Percentiles rank a stretch among this genome's conserved stretches.
These are phyloP conservation scores for Thaumetopoea pityocampa DNA, from an alignment of 1,140 invertebrate genomes.

Conservation along the genomic window DNA sequence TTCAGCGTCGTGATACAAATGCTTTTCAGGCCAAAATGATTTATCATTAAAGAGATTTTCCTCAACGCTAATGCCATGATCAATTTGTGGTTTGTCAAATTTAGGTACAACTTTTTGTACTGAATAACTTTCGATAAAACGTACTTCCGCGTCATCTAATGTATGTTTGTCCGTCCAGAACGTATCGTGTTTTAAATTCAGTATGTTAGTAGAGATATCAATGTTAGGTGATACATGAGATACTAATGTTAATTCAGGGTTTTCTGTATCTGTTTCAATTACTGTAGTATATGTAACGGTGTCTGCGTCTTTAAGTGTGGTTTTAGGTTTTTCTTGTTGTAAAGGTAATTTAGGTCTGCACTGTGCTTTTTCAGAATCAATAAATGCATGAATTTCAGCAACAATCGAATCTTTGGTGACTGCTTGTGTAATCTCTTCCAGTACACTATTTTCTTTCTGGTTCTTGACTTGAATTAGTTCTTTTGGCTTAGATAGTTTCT, in stretches of 20 bases:
- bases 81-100: slow-evolving; percentile 11
- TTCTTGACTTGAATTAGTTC: not conserved
- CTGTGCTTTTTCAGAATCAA: not conserved
- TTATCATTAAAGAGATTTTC: slow-evolving; percentile 72
- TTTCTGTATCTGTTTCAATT: not conserved
- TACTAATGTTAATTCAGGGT: slow-evolving; percentile 2
- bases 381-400: slow-evolving; percentile 1
- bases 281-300: not conserved
- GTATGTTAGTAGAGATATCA: slow-evolving; percentile 39
- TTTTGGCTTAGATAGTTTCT: too few relatives aligned
- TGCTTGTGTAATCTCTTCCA: not conserved
- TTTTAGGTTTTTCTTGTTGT: not conserved
- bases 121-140: slow-evolving; percentile 25
- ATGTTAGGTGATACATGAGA: slow-evolving; percentile 31
- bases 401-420: not conserved
- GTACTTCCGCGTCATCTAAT: slow-evolving; percentile 50
- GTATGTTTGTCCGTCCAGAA: slow-evolving; percentile 53
- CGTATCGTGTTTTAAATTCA: slow-evolving; percentile 45
- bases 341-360: not conserved
- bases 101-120: slow-evolving; percentile 24
- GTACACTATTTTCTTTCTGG: not conserved
- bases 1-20: slow-evolving; percentile 80
- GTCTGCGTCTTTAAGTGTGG: not conserved
- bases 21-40: slow-evolving; percentile 79
- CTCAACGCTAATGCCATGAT: slow-evolving; percentile 25